Base-by-base conservation (phyloP, 2,797 vertebrate species). In the Ptychobarbus kaznakovi region DNA sequence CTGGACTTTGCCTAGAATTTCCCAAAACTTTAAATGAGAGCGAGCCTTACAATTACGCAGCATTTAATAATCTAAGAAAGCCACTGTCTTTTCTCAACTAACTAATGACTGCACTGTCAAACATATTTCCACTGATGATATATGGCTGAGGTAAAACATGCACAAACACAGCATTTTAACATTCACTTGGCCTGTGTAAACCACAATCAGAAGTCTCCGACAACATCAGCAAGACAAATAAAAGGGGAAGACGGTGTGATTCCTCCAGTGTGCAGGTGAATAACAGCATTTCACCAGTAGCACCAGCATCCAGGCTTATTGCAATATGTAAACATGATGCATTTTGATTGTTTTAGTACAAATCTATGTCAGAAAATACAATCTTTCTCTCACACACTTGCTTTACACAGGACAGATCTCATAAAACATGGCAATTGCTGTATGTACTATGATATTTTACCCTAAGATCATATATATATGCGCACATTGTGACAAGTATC, bases 281-380 rank as follows among this genome's bases (percentile, higher is more conserved):
- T 28, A 9, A 77, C 2, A 61, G 18, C 38, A 68, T 25, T 82
- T 80, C 85, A 65, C 44, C 51, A 68, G 69, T 3, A 18, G 15
- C 65, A 20, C 65, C 7, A 73, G 46, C 68, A 49, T 68, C 80
- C 79, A 83, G 81, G 78, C 66, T 70, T 88, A 80, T 86, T 85
- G 75, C 76, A 58, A 81, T 82, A 44, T 80, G 81, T 89, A 89
- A 87, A 87, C 61, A 68, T 85, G 51, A 82, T 72, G 79, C 3
- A 42, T 81, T 86, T 84, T 91, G 93, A 94, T 94, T 94, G 93
- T 92, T 93, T 90, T 72, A 20, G 42, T 91, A 88, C 85, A 88
- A 83, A 91, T 90, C 87, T 90, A 92, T n/a, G n/a, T n/a, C n/a
- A n/a, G n/a, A n/a, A 87, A 81, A 74, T 63, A 46, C 80, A 80